Percentiles rank a stretch among this genome's conserved stretches.
These are phyloP conservation scores for Drosophila ustulata DNA, from an alignment of 2,888 invertebrate genomes.

Conservation along the genomic window DNA sequence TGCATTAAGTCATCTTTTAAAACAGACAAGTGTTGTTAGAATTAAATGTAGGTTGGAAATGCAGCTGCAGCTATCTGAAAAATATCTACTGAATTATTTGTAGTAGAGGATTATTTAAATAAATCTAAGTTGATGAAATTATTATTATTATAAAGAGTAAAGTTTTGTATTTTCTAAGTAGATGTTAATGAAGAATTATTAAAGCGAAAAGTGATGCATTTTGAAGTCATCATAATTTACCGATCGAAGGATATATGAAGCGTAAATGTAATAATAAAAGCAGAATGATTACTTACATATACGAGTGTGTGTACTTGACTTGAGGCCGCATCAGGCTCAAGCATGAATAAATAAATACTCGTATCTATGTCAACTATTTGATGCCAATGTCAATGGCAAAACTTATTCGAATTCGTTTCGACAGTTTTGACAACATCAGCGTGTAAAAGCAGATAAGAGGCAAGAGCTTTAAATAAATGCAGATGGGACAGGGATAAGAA, in stretches of 20 bases:
- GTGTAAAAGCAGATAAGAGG: constrained; percentile 50
- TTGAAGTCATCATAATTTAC: too few relatives aligned
- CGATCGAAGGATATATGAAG: too few relatives aligned
- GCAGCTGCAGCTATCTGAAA: too few relatives aligned
- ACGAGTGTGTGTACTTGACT: background rate
- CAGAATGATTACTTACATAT: background rate
- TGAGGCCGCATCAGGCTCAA: background rate
- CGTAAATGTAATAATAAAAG: too few relatives aligned
- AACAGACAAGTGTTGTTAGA: too few relatives aligned
- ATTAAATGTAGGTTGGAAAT: too few relatives aligned
- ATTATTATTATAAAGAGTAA: background rate
- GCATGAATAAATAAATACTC: constrained; percentile 12
- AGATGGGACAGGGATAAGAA: constrained; percentile 29
- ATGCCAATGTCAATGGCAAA: constrained; percentile 18
- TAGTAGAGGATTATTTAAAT: too few relatives aligned
- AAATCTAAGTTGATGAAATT: too few relatives aligned
- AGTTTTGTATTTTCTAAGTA: background rate
- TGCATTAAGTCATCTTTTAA: background rate
- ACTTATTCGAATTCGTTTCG: constrained; percentile 22
- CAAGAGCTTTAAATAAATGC: constrained; percentile 38
- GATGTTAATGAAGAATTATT: too few relatives aligned
- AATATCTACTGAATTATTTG: too few relatives aligned
- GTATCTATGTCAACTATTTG: constrained; percentile 16
- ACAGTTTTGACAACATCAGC: constrained; percentile 44
- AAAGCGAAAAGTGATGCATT: too few relatives aligned